Evolutionary conservation across 2,888 invertebrate genomes (phyloP), one percentile per base, ranked within the genome.

Genomic region (Hypselothyrea guttata): DNA sequence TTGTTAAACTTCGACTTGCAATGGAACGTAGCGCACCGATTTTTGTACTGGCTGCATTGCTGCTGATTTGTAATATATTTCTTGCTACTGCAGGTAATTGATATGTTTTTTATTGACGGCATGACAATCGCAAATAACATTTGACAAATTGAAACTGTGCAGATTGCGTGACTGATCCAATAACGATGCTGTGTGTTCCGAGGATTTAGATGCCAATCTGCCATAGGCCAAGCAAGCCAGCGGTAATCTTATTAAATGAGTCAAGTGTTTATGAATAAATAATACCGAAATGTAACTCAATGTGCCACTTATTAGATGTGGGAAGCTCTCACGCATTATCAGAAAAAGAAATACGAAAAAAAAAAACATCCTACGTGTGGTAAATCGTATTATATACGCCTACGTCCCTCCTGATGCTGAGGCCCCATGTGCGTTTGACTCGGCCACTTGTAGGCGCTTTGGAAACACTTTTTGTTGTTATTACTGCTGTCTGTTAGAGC

Each of bases 301-400:
- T 51, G 49, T 51, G 62, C 35, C 38, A 38, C 46, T 45, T 41
- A 48, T 44, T 46, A 38, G 8, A 11, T 15, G 12, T 13, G 4
- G 0, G n/a, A 9, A 1, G 12, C 31, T 9, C 37, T 28, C 40
- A 38, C 38, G 18, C 40, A 44, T 47, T 37, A 38, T 9, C 38
- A 16, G 34, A 56, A 18, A 49, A 12, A 47, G 18, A 44, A 15
- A 35, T 51, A 30, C 13, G 33, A 18, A 16, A 12, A 13, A 34
- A 27, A 37, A 34, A 42, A 54, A 15, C 45, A 48, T 53, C 9
- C 30, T 53, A 71, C 69, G 73, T 76, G 73, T 66, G 58, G 73
- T 47, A 83, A 76, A 83, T 76, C 79, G 61, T 83, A 76, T 76
- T 76, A 79, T 76, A 79, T 12, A 58, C 61, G 49, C 55, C 51